Percentiles rank a stretch among this genome's conserved stretches.
phyloP scores from a whole-genome alignment of 2,797 vertebrate species.

The Sciaenops ocellatus region DNA sequence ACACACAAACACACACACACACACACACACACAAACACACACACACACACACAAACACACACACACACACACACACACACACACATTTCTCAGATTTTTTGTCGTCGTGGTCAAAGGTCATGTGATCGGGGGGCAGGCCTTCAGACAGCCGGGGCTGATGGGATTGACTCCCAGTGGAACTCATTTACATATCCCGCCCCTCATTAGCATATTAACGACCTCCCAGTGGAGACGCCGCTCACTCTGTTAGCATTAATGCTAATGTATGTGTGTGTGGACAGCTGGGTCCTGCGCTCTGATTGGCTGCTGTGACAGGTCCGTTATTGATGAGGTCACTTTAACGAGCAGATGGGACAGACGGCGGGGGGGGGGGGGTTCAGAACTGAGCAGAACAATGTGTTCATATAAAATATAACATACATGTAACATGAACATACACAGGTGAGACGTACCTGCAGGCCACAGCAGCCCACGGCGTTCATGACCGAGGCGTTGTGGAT shows the following conservation, averaged over 20 bases:
- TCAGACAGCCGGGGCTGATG: conserved; percentile 32
- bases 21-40: conserved; percentile 37
- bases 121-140: conserved; percentile 45
- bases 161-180: conserved; percentile 39
- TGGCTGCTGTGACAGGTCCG: conserved; percentile 74
- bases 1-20: conserved; percentile 33
- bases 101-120: not conserved
- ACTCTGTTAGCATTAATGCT: conserved; percentile 38
- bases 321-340: conserved; percentile 70
- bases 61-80: conserved; percentile 34
- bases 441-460: conserved; percentile 89
- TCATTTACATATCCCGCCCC: conserved; percentile 52
- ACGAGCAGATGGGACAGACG: too few species aligned
- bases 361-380: too few species aligned
- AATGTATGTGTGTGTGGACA: conserved; percentile 39
- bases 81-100: not conserved
- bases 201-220: conserved; percentile 73
- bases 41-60: conserved; percentile 42
- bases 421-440: not conserved
- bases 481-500: conserved; percentile 97
- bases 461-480: conserved; percentile 96
- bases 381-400: too few species aligned
- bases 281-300: conserved; percentile 66
- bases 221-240: conserved; percentile 33
- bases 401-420: too few species aligned